Base-by-base conservation (phyloP, 2,888 invertebrate genomes). In the Coelinius sp. region DNA sequence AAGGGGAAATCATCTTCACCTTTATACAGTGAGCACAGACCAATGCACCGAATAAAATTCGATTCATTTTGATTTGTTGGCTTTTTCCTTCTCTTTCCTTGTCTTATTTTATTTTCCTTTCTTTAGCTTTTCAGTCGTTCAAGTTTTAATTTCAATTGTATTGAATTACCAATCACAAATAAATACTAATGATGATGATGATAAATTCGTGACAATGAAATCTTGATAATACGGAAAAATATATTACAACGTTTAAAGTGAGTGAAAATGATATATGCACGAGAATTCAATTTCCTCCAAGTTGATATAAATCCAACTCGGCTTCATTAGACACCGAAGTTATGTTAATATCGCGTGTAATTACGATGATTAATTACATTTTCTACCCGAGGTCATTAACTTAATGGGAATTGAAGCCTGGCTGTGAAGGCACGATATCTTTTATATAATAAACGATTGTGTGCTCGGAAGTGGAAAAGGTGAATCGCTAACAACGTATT, bases 291-390 rank as follows among this genome's bases (percentile, higher is more conserved):
- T 76, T 76, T 75, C 70, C 53, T 17, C 53, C 71, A 68, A 52
- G 68, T 56, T 66, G 27, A 56, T 73, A 70, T 59, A 68, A 53
- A 53, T 53, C 27, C 64, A 56, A 27, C 52, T 44, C 59, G 49
- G 27, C 74, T 76, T 74, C 73, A 71, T 73, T 71, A 70, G 67
- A 70, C 53, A 27, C 35, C 46, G 38, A 41, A 63, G 72, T 66
- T 72, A 77, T 73, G 75, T 75, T 76, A 77, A 75, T 77, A 76
- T 73, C 75, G 75, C 71, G 68, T 71, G 77, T 75, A 77, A 77
- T 77, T 76, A 77, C 65, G 68, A 75, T 74, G 77, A 77, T 76
- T 77, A 74, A 77, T 77, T 73, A 75, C 73, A 44, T 68, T 68
- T 66, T 65, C 63, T 63, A 53, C 53, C n/a, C 41, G 72, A 62